phyloP scores from a whole-genome alignment of 2,797 vertebrate genomes.

The Helarctos malayanus region DNA sequence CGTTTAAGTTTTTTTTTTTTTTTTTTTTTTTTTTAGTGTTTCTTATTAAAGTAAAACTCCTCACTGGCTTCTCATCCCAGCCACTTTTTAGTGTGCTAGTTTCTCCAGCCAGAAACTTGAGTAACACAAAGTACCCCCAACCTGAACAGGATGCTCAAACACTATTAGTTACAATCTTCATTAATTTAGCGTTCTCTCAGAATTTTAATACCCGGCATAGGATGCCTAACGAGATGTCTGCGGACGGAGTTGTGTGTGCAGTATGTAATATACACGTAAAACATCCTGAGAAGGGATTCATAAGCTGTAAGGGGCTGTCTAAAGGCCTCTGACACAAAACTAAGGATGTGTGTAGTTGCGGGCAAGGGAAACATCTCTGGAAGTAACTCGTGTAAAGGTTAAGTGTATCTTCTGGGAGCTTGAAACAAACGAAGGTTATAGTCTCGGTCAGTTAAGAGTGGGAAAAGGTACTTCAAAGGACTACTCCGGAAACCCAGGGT shows the following conservation, averaged over 20 bases:
- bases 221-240: neutral
- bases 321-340: neutral
- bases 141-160: neutral
- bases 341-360: neutral
- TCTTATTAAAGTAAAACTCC: neutral
- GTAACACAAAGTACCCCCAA: neutral
- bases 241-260: neutral
- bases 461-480: neutral
- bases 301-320: neutral
- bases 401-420: slow-evolving; percentile 36
- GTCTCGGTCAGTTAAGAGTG: neutral
- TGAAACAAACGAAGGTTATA: neutral
- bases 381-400: neutral
- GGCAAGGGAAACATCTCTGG: neutral
- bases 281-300: neutral
- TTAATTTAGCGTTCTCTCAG: neutral
- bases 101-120: neutral
- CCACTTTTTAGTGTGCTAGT: neutral
- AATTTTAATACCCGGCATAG: neutral
- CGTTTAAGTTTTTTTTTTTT: neutral
- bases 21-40: neutral
- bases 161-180: neutral
- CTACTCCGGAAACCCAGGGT: neutral
- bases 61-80: neutral
- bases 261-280: neutral